Evolutionary conservation across 2,113 vertebrate genomes (phyloP).

Genomic region (Felis chaus): DNA sequence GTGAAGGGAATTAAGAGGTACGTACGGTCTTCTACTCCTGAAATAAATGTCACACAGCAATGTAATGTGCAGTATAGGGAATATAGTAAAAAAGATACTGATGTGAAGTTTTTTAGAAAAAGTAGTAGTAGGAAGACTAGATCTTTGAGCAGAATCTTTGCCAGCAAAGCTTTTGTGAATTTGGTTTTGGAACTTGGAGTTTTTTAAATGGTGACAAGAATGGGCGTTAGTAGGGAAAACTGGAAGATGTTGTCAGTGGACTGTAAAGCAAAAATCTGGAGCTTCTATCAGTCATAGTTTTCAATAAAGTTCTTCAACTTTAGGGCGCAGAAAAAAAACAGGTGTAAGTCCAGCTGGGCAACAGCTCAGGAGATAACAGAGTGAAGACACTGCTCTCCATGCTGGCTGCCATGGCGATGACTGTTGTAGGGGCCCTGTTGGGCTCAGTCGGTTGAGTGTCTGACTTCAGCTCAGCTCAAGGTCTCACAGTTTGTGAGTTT

Average conservation of each 20-base stretch:
- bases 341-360: neutral
- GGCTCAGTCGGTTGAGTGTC: no score
- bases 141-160: neutral
- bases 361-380: neutral
- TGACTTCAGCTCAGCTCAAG: no score
- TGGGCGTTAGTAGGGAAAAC: slow-evolving; percentile 42
- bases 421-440: no score
- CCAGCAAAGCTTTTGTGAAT: neutral
- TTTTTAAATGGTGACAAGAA: slow-evolving; percentile 28
- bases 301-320: slow-evolving; percentile 75
- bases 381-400: neutral
- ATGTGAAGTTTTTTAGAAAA: fast-evolving
- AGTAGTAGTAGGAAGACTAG: neutral
- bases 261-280: slow-evolving; percentile 76
- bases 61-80: neutral
- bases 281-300: slow-evolving; percentile 76
- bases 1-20: neutral
- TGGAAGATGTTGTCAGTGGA: slow-evolving; percentile 46
- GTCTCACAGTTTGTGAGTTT: no score
- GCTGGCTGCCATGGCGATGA: neutral
- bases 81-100: neutral
- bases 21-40: neutral
- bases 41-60: neutral
- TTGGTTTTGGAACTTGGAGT: neutral
- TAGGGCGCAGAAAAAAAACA: neutral